Evolutionary conservation across 2,888 invertebrate species (phyloP).

Genomic region (Pegoplata infirma): DNA sequence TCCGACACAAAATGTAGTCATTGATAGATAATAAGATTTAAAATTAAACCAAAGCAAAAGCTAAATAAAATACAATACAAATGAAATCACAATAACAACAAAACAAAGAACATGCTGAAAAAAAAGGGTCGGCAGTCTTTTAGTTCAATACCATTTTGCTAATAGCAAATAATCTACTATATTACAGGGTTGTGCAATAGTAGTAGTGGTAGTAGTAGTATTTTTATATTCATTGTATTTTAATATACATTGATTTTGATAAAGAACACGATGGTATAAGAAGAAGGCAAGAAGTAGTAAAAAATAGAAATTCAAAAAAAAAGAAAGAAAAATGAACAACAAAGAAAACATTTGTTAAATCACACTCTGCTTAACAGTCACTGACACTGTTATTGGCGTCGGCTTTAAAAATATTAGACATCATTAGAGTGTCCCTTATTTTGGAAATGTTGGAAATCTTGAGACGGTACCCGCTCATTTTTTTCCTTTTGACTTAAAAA

Average conservation of each 20-base stretch:
- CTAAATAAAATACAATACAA: constrained; percentile 26
- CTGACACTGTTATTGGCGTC: constrained; percentile 40
- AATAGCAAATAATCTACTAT: constrained; percentile 43
- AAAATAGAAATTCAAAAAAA: constrained; percentile 1
- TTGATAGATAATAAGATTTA: constrained; percentile 55
- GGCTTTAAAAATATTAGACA: constrained; percentile 28
- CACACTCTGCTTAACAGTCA: constrained; percentile 49
- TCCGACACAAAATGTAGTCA: constrained; percentile 25
- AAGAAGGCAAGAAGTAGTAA: constrained; percentile 23
- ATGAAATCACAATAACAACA: not conserved
- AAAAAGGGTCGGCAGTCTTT: constrained; percentile 30
- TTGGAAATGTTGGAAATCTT: no score
- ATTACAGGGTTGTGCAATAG: not conserved
- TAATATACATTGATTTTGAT: constrained; percentile 60
- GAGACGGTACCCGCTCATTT: no score
- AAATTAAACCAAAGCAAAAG: constrained; percentile 40
- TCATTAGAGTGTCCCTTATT: no score
- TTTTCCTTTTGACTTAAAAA: no score
- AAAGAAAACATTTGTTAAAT: constrained; percentile 20
- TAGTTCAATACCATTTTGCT: constrained; percentile 55
- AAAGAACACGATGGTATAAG: constrained; percentile 18
- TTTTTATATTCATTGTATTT: constrained; percentile 53
- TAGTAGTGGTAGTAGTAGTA: not conserved
- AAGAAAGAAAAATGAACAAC: constrained; percentile 15
- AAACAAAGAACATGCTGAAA: not conserved